A percentile compares a stretch with the other conserved stretches of the same genome.
phyloP scores from a whole-genome alignment of 1,140 invertebrate genomes.

The Drosophila athabasca region DNA sequence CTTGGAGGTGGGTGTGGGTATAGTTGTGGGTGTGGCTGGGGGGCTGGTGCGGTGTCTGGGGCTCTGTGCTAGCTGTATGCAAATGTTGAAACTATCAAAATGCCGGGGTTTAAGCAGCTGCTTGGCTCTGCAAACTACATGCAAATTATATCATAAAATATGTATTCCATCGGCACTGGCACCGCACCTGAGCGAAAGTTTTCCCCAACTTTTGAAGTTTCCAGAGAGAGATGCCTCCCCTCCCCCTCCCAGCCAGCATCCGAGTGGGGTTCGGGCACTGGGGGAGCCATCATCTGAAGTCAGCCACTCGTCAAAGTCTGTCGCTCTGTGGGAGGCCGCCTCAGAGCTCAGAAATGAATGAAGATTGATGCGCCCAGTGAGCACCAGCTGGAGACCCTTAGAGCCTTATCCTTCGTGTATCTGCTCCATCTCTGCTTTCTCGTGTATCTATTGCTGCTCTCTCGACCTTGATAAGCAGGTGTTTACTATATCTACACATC shows the following conservation, averaged over 20 bases:
- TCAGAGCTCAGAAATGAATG: slow-evolving; percentile 17
- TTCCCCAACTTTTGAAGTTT: slow-evolving; percentile 16
- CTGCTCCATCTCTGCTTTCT: no score
- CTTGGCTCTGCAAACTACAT: slow-evolving; percentile 58
- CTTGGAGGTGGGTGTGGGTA: no score
- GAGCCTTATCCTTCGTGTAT: neutral
- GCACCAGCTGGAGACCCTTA: slow-evolving; percentile 16
- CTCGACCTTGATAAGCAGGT: neutral
- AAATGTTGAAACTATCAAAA: slow-evolving; percentile 66
- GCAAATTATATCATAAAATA: slow-evolving; percentile 75
- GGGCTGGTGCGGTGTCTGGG: neutral
- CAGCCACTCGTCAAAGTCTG: slow-evolving; percentile 24
- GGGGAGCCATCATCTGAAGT: slow-evolving; percentile 5
- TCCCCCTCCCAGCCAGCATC: no score
- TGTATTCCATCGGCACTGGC: slow-evolving; percentile 13
- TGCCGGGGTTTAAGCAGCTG: slow-evolving; percentile 47
- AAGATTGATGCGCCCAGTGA: slow-evolving; percentile 18
- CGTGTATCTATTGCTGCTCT: no score
- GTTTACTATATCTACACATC: slow-evolving; percentile 23
- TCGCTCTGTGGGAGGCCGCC: slow-evolving; percentile 9
- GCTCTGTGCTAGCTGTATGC: slow-evolving; percentile 35
- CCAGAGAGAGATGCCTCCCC: no score
- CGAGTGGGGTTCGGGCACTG: neutral
- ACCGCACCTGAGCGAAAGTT: slow-evolving; percentile 34
- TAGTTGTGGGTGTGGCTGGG: neutral